Evolutionary conservation across 2,888 invertebrate species (phyloP).

Genomic region (Loripinus fragilis): DNA sequence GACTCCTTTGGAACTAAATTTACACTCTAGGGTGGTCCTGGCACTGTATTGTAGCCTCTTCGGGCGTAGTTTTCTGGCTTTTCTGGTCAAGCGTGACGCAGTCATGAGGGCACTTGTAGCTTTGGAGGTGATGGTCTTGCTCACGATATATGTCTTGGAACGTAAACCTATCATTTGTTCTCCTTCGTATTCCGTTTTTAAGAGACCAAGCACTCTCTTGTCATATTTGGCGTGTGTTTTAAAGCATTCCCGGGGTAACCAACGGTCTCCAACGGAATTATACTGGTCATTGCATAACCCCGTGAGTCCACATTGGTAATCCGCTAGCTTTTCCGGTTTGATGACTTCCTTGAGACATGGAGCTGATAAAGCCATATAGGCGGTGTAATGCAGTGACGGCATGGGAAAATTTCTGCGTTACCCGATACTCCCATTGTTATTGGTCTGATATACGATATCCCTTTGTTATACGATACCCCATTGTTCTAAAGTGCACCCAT

Average conservation of each 20-base stretch:
- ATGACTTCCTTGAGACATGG: constrained; percentile 31
- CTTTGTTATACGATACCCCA: too few species aligned
- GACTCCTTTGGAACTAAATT: constrained; percentile 42
- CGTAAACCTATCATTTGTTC: constrained; percentile 26
- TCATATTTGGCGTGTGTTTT: constrained; percentile 37
- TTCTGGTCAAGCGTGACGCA: constrained; percentile 2
- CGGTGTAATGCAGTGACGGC: constrained; percentile 24
- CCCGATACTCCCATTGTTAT: too few species aligned
- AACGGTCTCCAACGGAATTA: constrained; percentile 36
- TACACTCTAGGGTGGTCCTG: constrained; percentile 13
- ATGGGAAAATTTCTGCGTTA: too few species aligned
- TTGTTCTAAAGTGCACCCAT: too few species aligned
- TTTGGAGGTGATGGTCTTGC: not conserved
- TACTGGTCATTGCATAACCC: constrained; percentile 37
- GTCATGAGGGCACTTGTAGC: constrained; percentile 11
- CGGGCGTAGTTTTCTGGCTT: constrained; percentile 16
- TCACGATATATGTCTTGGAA: constrained; percentile 21
- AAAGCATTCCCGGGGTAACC: constrained; percentile 42
- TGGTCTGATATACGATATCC: too few species aligned
- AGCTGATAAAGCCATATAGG: constrained; percentile 39
- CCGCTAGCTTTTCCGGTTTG: constrained; percentile 28
- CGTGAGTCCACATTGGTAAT: constrained; percentile 39
- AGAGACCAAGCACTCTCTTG: constrained; percentile 31
- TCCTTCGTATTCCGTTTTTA: constrained; percentile 29
- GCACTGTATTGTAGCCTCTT: not conserved